Conservation (phyloP, 1,140 invertebrate genomes). For the Ditylenchus dipsaci region DNA sequence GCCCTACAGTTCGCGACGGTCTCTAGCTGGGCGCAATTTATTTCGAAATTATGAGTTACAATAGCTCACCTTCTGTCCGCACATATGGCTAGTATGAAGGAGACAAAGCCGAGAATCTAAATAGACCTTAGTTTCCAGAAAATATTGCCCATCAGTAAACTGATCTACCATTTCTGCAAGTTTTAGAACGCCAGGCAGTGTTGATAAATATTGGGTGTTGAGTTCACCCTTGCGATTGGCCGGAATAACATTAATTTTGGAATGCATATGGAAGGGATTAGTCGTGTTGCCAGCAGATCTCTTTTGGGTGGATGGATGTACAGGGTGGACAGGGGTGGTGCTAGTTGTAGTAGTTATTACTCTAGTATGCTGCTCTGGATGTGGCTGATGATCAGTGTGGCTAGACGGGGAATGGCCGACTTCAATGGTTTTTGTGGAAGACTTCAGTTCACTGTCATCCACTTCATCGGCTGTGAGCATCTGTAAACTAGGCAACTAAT, state of each 20-base stretch:
- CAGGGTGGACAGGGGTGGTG: not conserved
- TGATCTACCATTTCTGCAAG: constrained; percentile 52
- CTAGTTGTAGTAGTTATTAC: not conserved
- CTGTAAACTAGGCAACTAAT: not conserved
- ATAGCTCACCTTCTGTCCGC: constrained; percentile 41
- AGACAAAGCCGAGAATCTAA: constrained; percentile 51
- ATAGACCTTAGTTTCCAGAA: not conserved
- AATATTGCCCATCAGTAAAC: not conserved
- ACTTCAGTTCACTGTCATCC: not conserved
- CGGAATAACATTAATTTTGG: constrained; percentile 49
- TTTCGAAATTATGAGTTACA: no score
- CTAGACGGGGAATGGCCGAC: not conserved
- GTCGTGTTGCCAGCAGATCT: not conserved
- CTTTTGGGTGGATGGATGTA: not conserved
- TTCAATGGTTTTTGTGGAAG: not conserved
- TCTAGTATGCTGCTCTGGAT: not conserved
- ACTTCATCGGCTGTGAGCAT: constrained; percentile 8
- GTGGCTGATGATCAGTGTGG: not conserved
- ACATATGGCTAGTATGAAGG: constrained; percentile 56
- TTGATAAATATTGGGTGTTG: constrained; percentile 52
- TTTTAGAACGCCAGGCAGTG: constrained; percentile 53
- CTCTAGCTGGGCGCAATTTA: no score
- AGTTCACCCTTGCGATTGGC: constrained; percentile 51
- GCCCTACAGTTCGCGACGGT: no score
- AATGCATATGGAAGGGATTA: constrained; percentile 35